phyloP scores from a whole-genome alignment of 2,113 vertebrate species.

The Heptranchias perlo region DNA sequence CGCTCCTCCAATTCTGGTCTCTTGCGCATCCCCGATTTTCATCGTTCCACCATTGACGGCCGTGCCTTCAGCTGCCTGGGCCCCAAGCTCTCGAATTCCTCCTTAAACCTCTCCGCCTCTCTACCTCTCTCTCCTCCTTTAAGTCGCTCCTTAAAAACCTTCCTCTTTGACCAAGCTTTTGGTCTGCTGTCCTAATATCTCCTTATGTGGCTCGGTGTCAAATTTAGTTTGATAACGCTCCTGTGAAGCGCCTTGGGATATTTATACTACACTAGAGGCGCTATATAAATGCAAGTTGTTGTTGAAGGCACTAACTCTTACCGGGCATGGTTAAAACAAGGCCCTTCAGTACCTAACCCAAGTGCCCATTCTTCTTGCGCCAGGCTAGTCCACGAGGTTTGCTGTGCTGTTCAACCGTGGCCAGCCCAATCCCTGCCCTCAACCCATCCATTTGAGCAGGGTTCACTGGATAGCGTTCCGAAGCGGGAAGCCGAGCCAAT shows the following conservation, averaged over 20 bases:
- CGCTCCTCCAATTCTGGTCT: background rate
- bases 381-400: background rate
- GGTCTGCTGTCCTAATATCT: too few species aligned
- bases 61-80: too few species aligned
- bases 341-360: background rate
- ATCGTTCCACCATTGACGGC: background rate
- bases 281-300: too few species aligned
- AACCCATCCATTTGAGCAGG: background rate
- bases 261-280: background rate
- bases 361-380: background rate
- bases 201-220: background rate
- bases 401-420: too few species aligned
- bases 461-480: background rate
- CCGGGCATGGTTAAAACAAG: background rate
- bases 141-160: background rate
- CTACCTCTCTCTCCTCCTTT: background rate
- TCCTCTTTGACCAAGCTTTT: background rate
- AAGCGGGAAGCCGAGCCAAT: background rate
- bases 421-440: background rate
- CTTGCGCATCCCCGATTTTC: background rate
- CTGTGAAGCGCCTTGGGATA: background rate
- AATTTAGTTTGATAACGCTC: background rate
- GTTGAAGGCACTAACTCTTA: background rate
- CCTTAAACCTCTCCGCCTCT: background rate
- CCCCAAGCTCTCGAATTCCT: background rate